phyloP scores from a whole-genome alignment of 2,797 vertebrate genomes.

The Myotis findleyi region DNA sequence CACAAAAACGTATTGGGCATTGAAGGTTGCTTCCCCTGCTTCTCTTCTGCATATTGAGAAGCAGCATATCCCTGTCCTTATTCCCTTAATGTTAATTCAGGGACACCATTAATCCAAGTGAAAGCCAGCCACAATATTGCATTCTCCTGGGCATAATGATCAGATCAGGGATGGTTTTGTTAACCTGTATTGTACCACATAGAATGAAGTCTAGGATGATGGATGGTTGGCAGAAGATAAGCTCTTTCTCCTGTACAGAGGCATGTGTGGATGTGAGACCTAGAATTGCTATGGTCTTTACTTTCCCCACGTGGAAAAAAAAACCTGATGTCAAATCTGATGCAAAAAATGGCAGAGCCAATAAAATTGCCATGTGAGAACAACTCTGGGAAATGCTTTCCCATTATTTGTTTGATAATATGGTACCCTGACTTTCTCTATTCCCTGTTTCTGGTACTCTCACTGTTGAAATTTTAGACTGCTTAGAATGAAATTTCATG shows the following conservation, averaged over 20 bases:
- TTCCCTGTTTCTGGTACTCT: neutral
- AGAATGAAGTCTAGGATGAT: neutral
- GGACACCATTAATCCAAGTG: neutral
- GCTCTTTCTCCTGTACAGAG: neutral
- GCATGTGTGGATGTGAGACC: neutral
- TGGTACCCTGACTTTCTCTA: neutral
- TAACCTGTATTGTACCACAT: neutral
- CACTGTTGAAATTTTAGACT: neutral
- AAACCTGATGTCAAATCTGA: neutral
- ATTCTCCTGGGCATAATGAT: neutral
- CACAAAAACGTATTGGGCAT: neutral
- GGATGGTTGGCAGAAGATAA: neutral
- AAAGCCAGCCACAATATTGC: neutral
- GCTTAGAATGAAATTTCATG: conserved; percentile 2
- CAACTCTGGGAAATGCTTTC: neutral
- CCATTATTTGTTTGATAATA: neutral
- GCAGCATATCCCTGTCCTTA: neutral
- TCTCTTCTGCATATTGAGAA: neutral
- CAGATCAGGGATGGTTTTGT: neutral
- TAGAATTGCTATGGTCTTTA: neutral
- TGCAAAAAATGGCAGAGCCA: neutral
- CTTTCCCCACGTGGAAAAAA: neutral
- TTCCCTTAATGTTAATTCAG: neutral
- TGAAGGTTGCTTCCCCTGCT: neutral
- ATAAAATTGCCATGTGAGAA: neutral